phyloP scores from a whole-genome alignment of 2,888 invertebrate species.

The Maniola hyperantus region DNA sequence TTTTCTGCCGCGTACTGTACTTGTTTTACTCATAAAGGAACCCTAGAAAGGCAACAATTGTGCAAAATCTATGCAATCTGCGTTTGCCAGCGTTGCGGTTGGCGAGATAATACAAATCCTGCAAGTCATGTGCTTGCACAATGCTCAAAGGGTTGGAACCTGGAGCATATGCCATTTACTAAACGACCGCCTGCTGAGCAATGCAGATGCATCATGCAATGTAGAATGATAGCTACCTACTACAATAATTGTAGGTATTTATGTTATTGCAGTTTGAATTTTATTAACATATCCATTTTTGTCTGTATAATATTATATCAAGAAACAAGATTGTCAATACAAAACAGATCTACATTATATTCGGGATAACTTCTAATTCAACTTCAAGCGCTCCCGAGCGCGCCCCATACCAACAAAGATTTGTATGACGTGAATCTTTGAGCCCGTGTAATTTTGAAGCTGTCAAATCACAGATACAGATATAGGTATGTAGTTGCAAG shows the following conservation, averaged over 20 bases:
- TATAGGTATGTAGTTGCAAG: too few species aligned
- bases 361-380: too few species aligned
- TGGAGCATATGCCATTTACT: conserved; percentile 42
- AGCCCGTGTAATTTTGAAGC: too few species aligned
- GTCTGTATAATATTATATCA: too few species aligned
- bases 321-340: too few species aligned
- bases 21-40: conserved; percentile 12
- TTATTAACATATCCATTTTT: neutral
- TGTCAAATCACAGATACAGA: too few species aligned
- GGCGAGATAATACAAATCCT: conserved; percentile 51
- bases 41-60: conserved; percentile 46
- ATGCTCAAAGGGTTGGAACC: conserved; percentile 54
- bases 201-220: conserved; percentile 4
- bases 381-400: too few species aligned
- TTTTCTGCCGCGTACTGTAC: too few species aligned
- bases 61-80: conserved; percentile 66
- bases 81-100: conserved; percentile 54
- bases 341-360: too few species aligned
- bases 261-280: neutral
- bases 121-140: conserved; percentile 70
- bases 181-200: conserved; percentile 12
- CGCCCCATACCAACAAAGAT: too few species aligned
- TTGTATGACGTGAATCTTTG: too few species aligned
- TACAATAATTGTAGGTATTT: neutral
- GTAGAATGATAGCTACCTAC: too few species aligned